These are phyloP conservation scores for Neoseiulus cucumeris DNA, from an alignment of 1,140 invertebrate genomes.

Conservation along the genomic window DNA sequence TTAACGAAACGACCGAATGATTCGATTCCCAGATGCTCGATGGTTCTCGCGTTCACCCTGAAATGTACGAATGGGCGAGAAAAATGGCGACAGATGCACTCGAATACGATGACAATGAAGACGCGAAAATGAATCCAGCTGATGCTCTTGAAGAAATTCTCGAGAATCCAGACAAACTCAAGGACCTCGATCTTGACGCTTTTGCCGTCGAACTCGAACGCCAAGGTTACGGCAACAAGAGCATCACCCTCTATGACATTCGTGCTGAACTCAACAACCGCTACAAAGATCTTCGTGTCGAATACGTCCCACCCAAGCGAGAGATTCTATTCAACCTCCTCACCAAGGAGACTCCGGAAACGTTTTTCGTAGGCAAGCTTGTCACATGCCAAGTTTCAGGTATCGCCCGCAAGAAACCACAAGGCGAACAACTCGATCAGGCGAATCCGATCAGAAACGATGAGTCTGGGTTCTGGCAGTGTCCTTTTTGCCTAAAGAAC, in stretches of 20 bases:
- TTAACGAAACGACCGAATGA: neutral
- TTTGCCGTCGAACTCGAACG: conserved; percentile 92
- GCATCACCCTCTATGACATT: conserved; percentile 92
- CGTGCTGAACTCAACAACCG: conserved; percentile 78
- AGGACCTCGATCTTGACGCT: conserved; percentile 92
- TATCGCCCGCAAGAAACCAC: conserved; percentile 57
- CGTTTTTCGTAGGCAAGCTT: conserved; percentile 77
- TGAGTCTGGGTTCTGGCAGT: conserved; percentile 84
- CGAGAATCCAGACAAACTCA: conserved; percentile 77
- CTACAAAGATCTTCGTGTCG: conserved; percentile 75
- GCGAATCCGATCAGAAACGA: conserved; percentile 85
- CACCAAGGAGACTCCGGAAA: conserved; percentile 87
- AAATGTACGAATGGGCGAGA: conserved; percentile 96
- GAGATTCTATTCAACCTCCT: conserved; percentile 85
- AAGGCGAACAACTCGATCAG: conserved; percentile 76
- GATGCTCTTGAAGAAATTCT: conserved; percentile 91
- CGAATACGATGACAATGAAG: conserved; percentile 87
- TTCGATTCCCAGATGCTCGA: conserved; percentile 61
- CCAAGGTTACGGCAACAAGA: conserved; percentile 89
- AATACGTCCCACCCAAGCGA: conserved; percentile 52
- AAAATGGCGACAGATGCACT: conserved; percentile 99
- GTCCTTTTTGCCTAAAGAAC: conserved; percentile 87
- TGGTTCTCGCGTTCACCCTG: conserved; percentile 91
- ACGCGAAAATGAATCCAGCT: conserved; percentile 59
- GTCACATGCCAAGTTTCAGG: conserved; percentile 31